Base-by-base conservation (phyloP, 2,888 invertebrate species). In the Venustoraphidia nigricollis region DNA sequence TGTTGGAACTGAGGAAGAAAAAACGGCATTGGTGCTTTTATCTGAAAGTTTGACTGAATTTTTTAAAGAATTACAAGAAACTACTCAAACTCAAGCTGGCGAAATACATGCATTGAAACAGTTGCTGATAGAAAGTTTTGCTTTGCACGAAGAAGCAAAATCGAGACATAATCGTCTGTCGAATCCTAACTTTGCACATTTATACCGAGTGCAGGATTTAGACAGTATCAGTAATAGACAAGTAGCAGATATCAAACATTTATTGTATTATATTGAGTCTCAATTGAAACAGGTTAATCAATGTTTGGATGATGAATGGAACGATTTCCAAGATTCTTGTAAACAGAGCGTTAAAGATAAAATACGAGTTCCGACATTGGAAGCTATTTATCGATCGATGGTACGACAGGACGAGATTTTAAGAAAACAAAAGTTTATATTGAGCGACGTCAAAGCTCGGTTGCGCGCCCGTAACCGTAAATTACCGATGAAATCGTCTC, bases 331-430 rank as follows among this genome's bases (percentile, higher is more conserved):
- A 58, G 69, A 73, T 53, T 64, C 75, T 41, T 67, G 64, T 48
- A 71, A 63, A 47, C 69, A 67, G 57, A 68, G 55, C 62, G 64
- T 71, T 61, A 59, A 68, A 60, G 57, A 61, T 6, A 61, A 60
- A 49, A 73, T 81, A 68, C 75, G 77, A 50, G 73, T 80, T 11
- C 87, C 88, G 0, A 78, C 79, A 35, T 66, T 86, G 56, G 87
- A 89, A 58, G 77, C 79, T 35, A 76, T 89, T 9, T 91, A 88
- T 66, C 84, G 87, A 58, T 81, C 84, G 0, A 68, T 91, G 58
- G 79, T 83, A 34, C 78, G 76, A 51, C 82, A 89, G 53, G 81
- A 79, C 54, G 83, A 83, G 53, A 76, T 81, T 50, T 68, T 81
- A 27, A 68, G 67, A 51, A 74, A 70, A 47, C 82, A 79, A 59